phyloP scores from a whole-genome alignment of 2,113 vertebrate genomes.

The Ictalurus punctatus region DNA sequence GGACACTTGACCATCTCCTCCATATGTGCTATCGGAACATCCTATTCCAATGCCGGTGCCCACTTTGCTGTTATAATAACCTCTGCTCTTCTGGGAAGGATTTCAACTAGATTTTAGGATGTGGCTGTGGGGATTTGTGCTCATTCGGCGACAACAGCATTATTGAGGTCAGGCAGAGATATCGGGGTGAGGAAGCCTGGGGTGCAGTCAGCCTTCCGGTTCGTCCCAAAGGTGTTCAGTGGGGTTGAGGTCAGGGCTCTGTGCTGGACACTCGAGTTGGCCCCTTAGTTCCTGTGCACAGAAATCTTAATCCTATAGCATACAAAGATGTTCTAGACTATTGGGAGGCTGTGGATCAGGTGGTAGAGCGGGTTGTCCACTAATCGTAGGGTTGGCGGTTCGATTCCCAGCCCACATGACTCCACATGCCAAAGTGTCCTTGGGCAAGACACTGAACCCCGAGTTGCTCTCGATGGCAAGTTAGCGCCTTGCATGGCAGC shows the following conservation, averaged over 20 bases:
- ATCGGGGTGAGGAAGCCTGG: not conserved
- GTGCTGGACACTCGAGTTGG: not conserved
- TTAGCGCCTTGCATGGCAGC: too few relatives aligned
- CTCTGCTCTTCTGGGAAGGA: not conserved
- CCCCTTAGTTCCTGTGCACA: not conserved
- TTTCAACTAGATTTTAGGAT: not conserved
- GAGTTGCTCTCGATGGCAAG: too few relatives aligned
- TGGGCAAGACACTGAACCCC: too few relatives aligned
- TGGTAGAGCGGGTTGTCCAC: too few relatives aligned
- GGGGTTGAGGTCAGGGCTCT: not conserved
- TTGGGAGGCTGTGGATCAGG: not conserved
- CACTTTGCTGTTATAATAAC: not conserved
- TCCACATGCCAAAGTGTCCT: too few relatives aligned
- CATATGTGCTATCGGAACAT: not conserved
- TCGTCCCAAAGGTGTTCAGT: not conserved
- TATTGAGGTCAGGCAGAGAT: not conserved
- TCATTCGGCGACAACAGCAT: not conserved
- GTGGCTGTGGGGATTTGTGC: not conserved
- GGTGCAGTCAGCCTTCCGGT: not conserved
- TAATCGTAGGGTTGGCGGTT: too few relatives aligned
- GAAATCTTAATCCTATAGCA: not conserved
- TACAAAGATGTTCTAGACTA: not conserved
- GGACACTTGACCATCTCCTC: not conserved
- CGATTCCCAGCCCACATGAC: too few relatives aligned
- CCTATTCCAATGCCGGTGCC: not conserved